Conservation (phyloP, 1,140 invertebrate species). For the Bombus huntii region DNA sequence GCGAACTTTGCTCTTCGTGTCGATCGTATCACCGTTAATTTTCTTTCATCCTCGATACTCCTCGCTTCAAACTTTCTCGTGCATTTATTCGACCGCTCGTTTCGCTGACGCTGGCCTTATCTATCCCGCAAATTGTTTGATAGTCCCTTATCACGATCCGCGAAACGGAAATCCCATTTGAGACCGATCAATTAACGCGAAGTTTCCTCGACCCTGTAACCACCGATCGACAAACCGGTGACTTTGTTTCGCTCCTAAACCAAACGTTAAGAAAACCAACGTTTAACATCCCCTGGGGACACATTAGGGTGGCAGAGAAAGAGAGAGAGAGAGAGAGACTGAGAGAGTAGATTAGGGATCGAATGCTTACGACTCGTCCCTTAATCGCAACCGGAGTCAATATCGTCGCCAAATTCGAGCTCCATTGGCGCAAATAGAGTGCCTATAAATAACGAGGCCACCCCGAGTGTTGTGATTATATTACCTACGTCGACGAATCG, state of each 20-base stretch:
- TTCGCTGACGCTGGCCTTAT: background rate
- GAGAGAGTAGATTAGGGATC: background rate
- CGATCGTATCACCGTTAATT: conserved; percentile 22
- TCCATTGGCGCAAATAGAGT: conserved; percentile 73
- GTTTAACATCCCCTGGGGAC: conserved; percentile 54
- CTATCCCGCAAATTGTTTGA: conserved; percentile 1
- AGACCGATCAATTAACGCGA: conserved; percentile 26
- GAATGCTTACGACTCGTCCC: conserved; percentile 43
- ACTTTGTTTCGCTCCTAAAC: conserved; percentile 37
- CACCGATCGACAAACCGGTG: conserved; percentile 6
- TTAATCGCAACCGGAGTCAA: conserved; percentile 65
- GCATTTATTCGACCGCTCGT: background rate
- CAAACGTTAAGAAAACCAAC: conserved; percentile 39
- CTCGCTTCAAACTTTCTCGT: conserved; percentile 3
- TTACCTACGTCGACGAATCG: conserved; percentile 75
- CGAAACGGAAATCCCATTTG: background rate
- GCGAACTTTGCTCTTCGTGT: conserved; percentile 27
- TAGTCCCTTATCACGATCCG: background rate
- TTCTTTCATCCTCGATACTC: conserved; percentile 9
- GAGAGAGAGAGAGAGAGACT: too few species aligned
- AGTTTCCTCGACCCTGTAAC: background rate
- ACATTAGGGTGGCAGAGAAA: conserved; percentile 59
- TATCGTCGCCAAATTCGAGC: conserved; percentile 69
- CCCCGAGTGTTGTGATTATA: conserved; percentile 82
- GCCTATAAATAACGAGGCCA: conserved; percentile 81